Base-by-base conservation (phyloP, 2,797 vertebrate genomes). In the Sebastes itinus region DNA sequence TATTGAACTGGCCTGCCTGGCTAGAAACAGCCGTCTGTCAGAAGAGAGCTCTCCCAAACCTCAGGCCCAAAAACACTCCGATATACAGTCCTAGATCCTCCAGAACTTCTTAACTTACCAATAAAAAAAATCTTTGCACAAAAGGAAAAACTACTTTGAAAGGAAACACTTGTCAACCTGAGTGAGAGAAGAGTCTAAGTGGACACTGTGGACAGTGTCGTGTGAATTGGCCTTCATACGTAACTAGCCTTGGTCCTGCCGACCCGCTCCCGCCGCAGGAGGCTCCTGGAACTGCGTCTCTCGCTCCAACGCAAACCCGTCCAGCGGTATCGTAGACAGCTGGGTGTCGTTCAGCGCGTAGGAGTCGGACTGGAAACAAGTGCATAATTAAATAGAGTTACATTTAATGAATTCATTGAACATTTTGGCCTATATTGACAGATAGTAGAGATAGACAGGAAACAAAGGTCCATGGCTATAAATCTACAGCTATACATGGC, bases 121-220 rank as follows among this genome's bases (percentile, higher is more conserved):
- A 89, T 86, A 85, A 89, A 86, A 78, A 91, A 89, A 89, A 82
- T 93, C 91, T 96, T 95, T 95, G 94, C 94, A 94, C 75, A 87
- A 92, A 91, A 90, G 67, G 62, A 83, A 82, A 87, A 91, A 87
- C 71, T 91, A 93, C 85, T 90, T 78, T 86, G 74, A 92, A 93
- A 93, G 74, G 74, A 92, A 93, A 91, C 73, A 86, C 83, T 92
- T 94, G 95, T 96, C 94, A 95, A 99, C 98, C 98, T 98, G 98
- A 99, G 98, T 97, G 96, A 91, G 94, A 95, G 86, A 89, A 92
- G 92, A 94, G 91, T 95, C 93, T 94, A 91, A 92, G 92, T 90
- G 90, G 91, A 91, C 92, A 83, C 90, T 77, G 79, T 81, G 75
- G 82, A 81, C 58, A 86, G 93, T 14, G 89, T 80, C 80, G 77